A percentile compares a stretch with the other conserved stretches of the same genome.
Evolutionary conservation across 2,888 invertebrate species (phyloP).

Genomic region (Sialis lutaria): DNA sequence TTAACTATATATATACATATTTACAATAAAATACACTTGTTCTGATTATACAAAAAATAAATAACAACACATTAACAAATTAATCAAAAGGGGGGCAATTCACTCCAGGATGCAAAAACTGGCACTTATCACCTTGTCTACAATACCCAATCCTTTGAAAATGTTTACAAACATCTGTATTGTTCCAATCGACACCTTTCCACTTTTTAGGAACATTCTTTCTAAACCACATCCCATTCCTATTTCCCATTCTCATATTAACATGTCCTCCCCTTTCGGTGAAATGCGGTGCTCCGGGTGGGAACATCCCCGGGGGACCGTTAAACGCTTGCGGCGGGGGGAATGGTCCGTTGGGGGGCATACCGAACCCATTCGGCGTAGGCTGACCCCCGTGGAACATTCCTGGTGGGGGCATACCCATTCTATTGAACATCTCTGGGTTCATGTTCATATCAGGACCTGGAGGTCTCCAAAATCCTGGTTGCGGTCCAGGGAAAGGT

Average conservation of each 20-base stretch:
- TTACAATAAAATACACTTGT: background rate
- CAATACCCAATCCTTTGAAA: slow-evolving; percentile 68
- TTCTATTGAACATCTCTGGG: slow-evolving; percentile 22
- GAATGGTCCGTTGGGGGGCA: slow-evolving; percentile 26
- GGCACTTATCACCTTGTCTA: slow-evolving; percentile 64
- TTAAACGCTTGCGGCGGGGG: slow-evolving; percentile 20
- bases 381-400: slow-evolving; percentile 13
- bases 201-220: slow-evolving; percentile 5
- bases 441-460: slow-evolving; percentile 11
- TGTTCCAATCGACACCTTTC: slow-evolving; percentile 30
- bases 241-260: slow-evolving; percentile 16
- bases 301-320: slow-evolving; percentile 18
- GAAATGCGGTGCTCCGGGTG: slow-evolving; percentile 6
- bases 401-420: slow-evolving; percentile 23
- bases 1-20: slow-evolving; percentile 1
- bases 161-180: slow-evolving; percentile 52
- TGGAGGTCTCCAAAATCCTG: slow-evolving; percentile 22
- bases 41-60: background rate
- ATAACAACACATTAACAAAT: background rate
- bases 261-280: slow-evolving; percentile 17
- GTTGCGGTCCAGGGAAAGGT: slow-evolving; percentile 27
- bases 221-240: slow-evolving; percentile 28
- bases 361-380: slow-evolving; percentile 16
- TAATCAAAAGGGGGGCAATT: slow-evolving; percentile 32
- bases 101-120: slow-evolving; percentile 62